Conservation (phyloP, 2,888 invertebrate genomes). For the Caenorhabditis sp. region DNA sequence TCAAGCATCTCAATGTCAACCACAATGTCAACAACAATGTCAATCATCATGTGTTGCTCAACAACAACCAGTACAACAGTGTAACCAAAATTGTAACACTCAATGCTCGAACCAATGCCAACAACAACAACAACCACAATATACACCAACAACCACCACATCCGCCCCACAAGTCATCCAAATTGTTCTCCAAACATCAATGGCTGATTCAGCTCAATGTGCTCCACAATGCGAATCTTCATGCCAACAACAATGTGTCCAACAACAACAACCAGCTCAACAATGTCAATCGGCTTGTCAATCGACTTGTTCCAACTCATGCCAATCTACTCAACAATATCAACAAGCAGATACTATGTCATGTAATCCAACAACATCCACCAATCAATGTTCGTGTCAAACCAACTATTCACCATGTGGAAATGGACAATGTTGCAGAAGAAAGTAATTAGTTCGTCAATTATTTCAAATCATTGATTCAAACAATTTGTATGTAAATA, state of each 20-base stretch:
- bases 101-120: background rate
- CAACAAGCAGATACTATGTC: slow-evolving; percentile 36
- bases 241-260: slow-evolving; percentile 48
- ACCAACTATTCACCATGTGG: slow-evolving; percentile 49
- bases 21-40: slow-evolving; percentile 14
- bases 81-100: background rate
- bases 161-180: slow-evolving; percentile 24
- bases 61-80: background rate
- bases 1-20: slow-evolving; percentile 27
- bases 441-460: slow-evolving; percentile 34
- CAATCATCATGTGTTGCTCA: slow-evolving; percentile 5
- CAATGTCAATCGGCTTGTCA: slow-evolving; percentile 49
- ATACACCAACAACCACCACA: slow-evolving; percentile 6
- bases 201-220: slow-evolving; percentile 47
- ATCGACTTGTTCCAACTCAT: slow-evolving; percentile 41
- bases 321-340: slow-evolving; percentile 17
- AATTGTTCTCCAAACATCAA: slow-evolving; percentile 42
- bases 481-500: background rate
- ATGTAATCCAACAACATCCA: slow-evolving; percentile 39
- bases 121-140: background rate
- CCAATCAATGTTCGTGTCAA: slow-evolving; percentile 34
- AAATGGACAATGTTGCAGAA: slow-evolving; percentile 52
- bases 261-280: slow-evolving; percentile 47
- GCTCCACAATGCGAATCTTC: slow-evolving; percentile 49
- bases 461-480: background rate